Evolutionary conservation across 2,113 vertebrate genomes (phyloP).

Genomic region (Mola mola): DNA sequence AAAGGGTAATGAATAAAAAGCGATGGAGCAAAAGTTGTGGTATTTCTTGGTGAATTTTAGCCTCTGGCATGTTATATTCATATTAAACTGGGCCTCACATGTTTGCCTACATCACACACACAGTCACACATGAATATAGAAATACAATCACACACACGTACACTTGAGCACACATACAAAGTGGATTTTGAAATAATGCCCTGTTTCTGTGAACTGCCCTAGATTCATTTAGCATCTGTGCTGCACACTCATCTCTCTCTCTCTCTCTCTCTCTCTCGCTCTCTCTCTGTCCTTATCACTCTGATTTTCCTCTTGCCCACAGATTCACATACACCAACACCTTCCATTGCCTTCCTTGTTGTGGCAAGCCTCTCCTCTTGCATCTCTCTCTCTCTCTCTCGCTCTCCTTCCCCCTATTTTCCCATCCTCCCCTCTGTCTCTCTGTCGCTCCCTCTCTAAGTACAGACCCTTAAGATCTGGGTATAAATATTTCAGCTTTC

Average conservation of each 20-base stretch:
- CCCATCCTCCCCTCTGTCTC: slow-evolving; percentile 27
- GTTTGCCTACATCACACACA: slow-evolving; percentile 4
- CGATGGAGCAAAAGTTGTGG: slow-evolving; percentile 11
- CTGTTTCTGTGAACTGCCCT: slow-evolving; percentile 69
- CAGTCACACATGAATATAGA: slow-evolving; percentile 3
- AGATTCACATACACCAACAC: slow-evolving; percentile 32
- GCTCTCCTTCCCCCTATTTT: slow-evolving; percentile 5
- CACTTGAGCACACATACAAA: slow-evolving; percentile 52
- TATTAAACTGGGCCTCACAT: slow-evolving; percentile 14
- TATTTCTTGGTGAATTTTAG: slow-evolving; percentile 27
- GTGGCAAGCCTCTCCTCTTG: slow-evolving; percentile 20
- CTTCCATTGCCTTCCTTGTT: too few species aligned
- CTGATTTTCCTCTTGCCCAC: slow-evolving; percentile 20
- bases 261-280: slow-evolving; percentile 35
- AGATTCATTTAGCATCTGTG: slow-evolving; percentile 80
- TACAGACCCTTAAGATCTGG: slow-evolving; percentile 60
- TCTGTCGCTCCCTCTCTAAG: slow-evolving; percentile 21
- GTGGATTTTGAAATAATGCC: slow-evolving; percentile 76
- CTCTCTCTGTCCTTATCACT: slow-evolving; percentile 39
- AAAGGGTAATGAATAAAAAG: slow-evolving; percentile 41
- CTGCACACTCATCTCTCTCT: slow-evolving; percentile 64
- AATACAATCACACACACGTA: slow-evolving; percentile 37
- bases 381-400: slow-evolving; percentile 16
- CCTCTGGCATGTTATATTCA: slow-evolving; percentile 22
- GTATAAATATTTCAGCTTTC: slow-evolving; percentile 75